Conservation (phyloP, 2,888 invertebrate species). For the Salticus scenicus region DNA sequence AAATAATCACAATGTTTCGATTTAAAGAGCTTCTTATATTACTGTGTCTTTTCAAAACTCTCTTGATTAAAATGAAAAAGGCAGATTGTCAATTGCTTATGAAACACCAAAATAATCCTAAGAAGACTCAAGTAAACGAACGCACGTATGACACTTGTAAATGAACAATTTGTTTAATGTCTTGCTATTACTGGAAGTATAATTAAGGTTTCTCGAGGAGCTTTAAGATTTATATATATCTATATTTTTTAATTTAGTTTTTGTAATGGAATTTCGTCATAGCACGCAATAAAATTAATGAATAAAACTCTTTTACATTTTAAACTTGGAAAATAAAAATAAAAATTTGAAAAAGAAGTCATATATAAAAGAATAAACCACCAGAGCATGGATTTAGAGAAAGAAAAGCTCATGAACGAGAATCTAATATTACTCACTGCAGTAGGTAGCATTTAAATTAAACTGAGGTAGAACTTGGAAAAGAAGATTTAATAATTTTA, state of each 20-base stretch:
- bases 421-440: background rate
- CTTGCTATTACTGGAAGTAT: background rate
- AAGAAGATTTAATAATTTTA: background rate
- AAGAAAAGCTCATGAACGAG: background rate
- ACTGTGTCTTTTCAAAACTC: background rate
- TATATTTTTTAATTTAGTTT: background rate
- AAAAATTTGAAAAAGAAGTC: background rate
- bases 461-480: background rate
- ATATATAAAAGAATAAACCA: background rate
- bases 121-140: background rate
- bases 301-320: background rate
- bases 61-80: background rate
- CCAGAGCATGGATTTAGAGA: background rate
- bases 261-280: conserved; percentile 11
- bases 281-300: background rate
- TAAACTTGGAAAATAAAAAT: background rate
- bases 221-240: background rate
- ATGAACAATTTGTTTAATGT: conserved; percentile 14
- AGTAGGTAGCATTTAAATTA: background rate
- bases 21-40: background rate
- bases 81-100: background rate
- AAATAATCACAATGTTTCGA: no score
- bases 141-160: conserved; percentile 17
- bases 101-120: background rate
- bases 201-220: conserved; percentile 14